Percentiles rank a stretch among this genome's conserved stretches.
phyloP scores from a whole-genome alignment of 2,888 invertebrate genomes.

The Aromia moschata region DNA sequence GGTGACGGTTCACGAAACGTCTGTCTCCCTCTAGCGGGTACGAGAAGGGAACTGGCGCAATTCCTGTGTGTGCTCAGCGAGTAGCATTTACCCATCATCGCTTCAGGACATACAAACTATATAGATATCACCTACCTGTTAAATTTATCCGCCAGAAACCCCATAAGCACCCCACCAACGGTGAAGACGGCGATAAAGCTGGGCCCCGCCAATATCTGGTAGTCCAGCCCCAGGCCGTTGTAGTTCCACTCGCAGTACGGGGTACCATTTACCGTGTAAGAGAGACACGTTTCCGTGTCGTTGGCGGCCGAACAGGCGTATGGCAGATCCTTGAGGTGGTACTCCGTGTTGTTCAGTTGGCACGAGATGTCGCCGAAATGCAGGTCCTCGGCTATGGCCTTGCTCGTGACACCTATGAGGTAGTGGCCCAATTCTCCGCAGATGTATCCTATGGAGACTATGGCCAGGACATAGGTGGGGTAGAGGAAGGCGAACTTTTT shows the following conservation, averaged over 20 bases:
- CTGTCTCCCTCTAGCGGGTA: too few relatives aligned
- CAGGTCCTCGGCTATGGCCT: conserved; percentile 84
- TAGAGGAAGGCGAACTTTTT: conserved; percentile 76
- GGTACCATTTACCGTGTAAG: conserved; percentile 75
- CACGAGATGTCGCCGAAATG: conserved; percentile 89
- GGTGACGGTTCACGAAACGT: too few relatives aligned
- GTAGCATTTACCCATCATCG: too few relatives aligned
- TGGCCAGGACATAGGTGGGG: conserved; percentile 80
- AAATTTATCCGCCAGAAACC: conserved; percentile 82
- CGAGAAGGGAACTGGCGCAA: too few relatives aligned
- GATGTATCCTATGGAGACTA: conserved; percentile 85
- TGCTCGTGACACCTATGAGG: conserved; percentile 87
- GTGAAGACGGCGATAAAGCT: conserved; percentile 93
- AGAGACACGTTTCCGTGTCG: conserved; percentile 66
- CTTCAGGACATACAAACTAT: not conserved
- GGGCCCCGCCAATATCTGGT: conserved; percentile 92
- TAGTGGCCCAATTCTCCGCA: conserved; percentile 89
- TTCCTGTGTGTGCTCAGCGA: too few relatives aligned
- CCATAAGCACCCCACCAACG: conserved; percentile 84
- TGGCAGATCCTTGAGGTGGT: conserved; percentile 65
- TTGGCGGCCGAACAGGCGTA: conserved; percentile 67
- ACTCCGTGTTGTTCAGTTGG: conserved; percentile 75
- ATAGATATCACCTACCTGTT: conserved; percentile 61
- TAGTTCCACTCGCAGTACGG: conserved; percentile 91
- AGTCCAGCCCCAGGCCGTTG: conserved; percentile 90